A percentile compares a stretch with the other conserved stretches of the same genome.
phyloP scores from a whole-genome alignment of 23 tunicate species.

The Styela clava region DNA sequence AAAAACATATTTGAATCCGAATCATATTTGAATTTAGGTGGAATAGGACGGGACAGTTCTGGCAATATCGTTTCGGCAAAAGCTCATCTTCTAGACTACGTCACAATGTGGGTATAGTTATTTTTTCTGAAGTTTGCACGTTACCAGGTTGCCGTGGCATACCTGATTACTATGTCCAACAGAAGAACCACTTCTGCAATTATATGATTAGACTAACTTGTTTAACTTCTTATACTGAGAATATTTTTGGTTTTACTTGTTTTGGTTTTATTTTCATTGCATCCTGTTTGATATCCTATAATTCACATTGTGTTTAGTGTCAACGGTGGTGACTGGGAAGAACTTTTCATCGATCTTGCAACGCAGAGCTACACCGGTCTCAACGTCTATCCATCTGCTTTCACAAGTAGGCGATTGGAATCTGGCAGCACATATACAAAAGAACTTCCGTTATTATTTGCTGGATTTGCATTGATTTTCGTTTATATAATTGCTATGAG shows the following conservation, averaged over 20 bases:
- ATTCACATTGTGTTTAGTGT: background rate
- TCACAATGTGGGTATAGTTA: conserved; percentile 10
- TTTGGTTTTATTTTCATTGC: too few relatives aligned
- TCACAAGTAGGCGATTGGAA: conserved; percentile 4
- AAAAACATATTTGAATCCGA: too few relatives aligned
- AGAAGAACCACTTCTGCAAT: too few relatives aligned
- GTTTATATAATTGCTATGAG: conserved; percentile 6
- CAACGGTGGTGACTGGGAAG: conserved; percentile 2
- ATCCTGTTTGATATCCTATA: too few relatives aligned
- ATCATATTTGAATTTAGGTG: too few relatives aligned
- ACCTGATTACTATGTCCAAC: too few relatives aligned
- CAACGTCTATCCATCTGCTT: conserved; percentile 9
- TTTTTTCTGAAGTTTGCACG: too few relatives aligned
- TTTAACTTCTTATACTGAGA: too few relatives aligned
- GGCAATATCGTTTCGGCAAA: conserved; percentile 2
- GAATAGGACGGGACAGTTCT: background rate
- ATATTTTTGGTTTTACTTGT: too few relatives aligned
- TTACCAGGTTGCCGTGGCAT: too few relatives aligned
- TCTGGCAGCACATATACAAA: background rate
- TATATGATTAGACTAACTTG: too few relatives aligned
- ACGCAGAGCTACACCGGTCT: background rate
- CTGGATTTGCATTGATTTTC: conserved; percentile 19
- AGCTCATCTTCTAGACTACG: conserved; percentile 6
- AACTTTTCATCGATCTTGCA: background rate
- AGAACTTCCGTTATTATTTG: conserved; percentile 23